phyloP scores from a whole-genome alignment of 2,888 invertebrate species.

The Orgyia antiqua region DNA sequence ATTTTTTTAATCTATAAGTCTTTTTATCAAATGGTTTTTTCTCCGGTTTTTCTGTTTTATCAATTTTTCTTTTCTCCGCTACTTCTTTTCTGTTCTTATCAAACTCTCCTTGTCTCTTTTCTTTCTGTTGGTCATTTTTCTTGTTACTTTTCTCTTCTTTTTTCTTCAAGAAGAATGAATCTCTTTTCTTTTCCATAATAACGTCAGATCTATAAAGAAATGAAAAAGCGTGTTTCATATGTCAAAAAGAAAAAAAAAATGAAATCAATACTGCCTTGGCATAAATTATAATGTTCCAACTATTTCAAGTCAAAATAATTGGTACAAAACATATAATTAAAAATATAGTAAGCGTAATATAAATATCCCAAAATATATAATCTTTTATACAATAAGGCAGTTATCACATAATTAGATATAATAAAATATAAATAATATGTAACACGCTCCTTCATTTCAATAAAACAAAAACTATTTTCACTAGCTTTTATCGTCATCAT shows the following conservation, averaged over 20 bases:
- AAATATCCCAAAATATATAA: neutral
- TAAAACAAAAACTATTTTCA: no score
- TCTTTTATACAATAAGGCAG: constrained; percentile 10
- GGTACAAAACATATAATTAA: no score
- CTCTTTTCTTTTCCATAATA: constrained; percentile 55
- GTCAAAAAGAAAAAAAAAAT: constrained; percentile 26
- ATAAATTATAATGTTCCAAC: no score
- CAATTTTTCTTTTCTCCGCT: no score
- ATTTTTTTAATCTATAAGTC: constrained; percentile 81
- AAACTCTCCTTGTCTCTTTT: constrained; percentile 43
- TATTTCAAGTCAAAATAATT: no score
- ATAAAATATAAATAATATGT: constrained; percentile 18
- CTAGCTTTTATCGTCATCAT: no score
- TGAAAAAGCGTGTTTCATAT: constrained; percentile 70
- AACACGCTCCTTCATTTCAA: constrained; percentile 68
- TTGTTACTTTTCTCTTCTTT: constrained; percentile 24
- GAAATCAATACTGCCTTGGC: constrained; percentile 3
- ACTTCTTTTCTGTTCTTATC: constrained; percentile 39
- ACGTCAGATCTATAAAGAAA: constrained; percentile 67
- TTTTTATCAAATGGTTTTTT: constrained; percentile 84
- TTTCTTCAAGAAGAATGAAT: constrained; percentile 55
- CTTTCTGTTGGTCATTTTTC: constrained; percentile 15
- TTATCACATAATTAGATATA: constrained; percentile 18
- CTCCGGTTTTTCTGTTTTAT: constrained; percentile 17
- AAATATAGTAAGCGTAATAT: no score